These are phyloP conservation scores for Sebastes minor DNA, from an alignment of 2,797 vertebrate genomes.

Conservation along the genomic window DNA sequence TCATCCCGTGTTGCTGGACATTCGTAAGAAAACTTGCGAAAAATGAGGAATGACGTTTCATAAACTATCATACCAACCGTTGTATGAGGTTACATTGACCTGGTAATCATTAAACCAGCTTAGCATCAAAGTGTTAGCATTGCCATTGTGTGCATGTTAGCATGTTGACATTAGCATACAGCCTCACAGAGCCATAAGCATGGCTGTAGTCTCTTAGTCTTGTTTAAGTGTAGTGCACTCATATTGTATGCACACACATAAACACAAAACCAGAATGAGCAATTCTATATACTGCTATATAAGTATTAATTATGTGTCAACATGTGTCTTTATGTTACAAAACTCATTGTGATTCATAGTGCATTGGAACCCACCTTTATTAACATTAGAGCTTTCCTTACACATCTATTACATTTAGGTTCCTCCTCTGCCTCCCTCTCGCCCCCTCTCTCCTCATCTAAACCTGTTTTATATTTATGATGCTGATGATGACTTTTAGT, in stretches of 20 bases:
- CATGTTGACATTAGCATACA: neutral
- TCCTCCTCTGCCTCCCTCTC: slow-evolving; percentile 2
- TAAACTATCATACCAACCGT: no score
- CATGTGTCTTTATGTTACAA: neutral
- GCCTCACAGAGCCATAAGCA: neutral
- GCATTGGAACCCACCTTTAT: neutral
- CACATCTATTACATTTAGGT: slow-evolving; percentile 47
- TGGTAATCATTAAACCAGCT: neutral
- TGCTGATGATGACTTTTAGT: slow-evolving; percentile 77
- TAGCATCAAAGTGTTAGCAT: neutral
- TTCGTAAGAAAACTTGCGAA: no score
- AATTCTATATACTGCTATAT: neutral
- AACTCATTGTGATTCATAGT: slow-evolving; percentile 17
- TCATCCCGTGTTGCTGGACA: no score
- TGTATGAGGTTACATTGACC: no score
- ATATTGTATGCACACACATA: neutral
- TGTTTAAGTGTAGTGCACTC: neutral
- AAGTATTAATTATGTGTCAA: slow-evolving; percentile 14
- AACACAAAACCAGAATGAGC: neutral
- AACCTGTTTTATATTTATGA: slow-evolving; percentile 64
- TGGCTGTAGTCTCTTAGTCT: neutral
- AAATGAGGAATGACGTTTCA: no score
- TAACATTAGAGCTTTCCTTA: slow-evolving; percentile 25
- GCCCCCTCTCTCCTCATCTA: slow-evolving; percentile 28
- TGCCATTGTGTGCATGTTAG: neutral